These are phyloP conservation scores for Pachypsylla venusta DNA, from an alignment of 1,140 invertebrate genomes.

Conservation along the genomic window DNA sequence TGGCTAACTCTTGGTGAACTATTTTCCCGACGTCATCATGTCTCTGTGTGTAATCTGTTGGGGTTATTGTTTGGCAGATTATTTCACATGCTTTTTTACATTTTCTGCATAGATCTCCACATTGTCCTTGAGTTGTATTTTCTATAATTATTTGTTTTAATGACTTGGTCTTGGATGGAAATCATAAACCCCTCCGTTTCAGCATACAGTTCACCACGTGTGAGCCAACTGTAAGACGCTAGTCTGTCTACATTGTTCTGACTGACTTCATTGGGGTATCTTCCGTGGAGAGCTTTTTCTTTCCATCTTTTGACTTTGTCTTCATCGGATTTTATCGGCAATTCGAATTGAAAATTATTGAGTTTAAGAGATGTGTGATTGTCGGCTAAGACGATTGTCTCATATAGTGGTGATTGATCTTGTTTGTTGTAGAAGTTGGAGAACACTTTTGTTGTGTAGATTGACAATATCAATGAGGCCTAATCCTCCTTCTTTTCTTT, in stretches of 20 bases:
- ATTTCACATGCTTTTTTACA: neutral
- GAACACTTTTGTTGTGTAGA: neutral
- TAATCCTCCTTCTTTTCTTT: neutral
- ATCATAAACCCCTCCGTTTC: constrained; percentile 24
- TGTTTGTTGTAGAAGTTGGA: neutral
- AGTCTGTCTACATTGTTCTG: constrained; percentile 17
- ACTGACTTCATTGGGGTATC: neutral
- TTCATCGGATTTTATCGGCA: neutral
- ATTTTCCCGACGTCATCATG: constrained; percentile 5
- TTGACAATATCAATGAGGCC: neutral
- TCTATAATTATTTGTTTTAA: constrained; percentile 22
- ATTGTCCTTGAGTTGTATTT: constrained; percentile 23
- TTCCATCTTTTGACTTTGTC: neutral
- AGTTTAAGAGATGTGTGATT: constrained; percentile 8
- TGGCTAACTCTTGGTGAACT: neutral
- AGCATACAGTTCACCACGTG: constrained; percentile 18
- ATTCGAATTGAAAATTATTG: neutral
- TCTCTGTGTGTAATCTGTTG: neutral
- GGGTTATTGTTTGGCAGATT: neutral
- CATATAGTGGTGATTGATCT: neutral
- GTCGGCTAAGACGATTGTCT: neutral
- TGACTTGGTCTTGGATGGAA: constrained; percentile 26
- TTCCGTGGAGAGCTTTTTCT: neutral
- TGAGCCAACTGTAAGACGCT: constrained; percentile 24
- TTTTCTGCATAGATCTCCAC: neutral